Evolutionary conservation across 1,140 invertebrate species (phyloP).

Genomic region (Propsilocerus akamusi): DNA sequence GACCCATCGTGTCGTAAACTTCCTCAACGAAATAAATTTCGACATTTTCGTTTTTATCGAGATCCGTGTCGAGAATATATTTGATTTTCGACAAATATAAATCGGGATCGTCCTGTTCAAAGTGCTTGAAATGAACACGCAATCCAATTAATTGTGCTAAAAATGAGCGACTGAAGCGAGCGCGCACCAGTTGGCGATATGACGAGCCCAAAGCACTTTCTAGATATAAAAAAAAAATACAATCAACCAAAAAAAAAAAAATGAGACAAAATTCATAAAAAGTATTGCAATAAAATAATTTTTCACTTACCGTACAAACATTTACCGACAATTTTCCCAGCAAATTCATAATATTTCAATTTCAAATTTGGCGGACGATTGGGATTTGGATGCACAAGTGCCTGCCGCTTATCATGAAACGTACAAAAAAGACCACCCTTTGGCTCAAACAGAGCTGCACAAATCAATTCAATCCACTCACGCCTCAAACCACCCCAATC

Average conservation of each 20-base stretch:
- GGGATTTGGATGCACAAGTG: constrained; percentile 76
- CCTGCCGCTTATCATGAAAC: constrained; percentile 68
- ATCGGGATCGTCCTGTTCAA: constrained; percentile 90
- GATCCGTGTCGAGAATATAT: constrained; percentile 79
- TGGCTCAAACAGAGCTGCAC: constrained; percentile 69
- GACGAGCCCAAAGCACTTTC: constrained; percentile 76
- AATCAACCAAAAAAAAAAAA: background rate
- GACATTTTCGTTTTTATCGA: constrained; percentile 48
- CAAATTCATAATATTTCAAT: constrained; percentile 82
- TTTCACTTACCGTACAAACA: constrained; percentile 34
- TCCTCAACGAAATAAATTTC: constrained; percentile 80
- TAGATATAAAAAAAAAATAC: background rate
- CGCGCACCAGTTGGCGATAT: constrained; percentile 75
- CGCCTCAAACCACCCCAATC: constrained; percentile 85
- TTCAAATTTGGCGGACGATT: constrained; percentile 53
- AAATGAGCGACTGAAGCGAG: constrained; percentile 82
- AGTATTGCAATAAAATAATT: background rate
- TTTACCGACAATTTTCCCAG: constrained; percentile 85
- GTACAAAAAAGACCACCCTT: constrained; percentile 64
- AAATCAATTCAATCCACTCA: constrained; percentile 87
- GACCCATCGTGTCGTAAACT: constrained; percentile 61
- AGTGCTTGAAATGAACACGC: constrained; percentile 83
- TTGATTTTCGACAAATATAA: constrained; percentile 81
- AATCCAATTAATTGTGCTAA: constrained; percentile 85
- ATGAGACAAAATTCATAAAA: background rate